Percentiles rank a stretch among this genome's conserved stretches.
Conservation (phyloP, 2,888 invertebrate genomes). For the Sicus ferrugineus region DNA sequence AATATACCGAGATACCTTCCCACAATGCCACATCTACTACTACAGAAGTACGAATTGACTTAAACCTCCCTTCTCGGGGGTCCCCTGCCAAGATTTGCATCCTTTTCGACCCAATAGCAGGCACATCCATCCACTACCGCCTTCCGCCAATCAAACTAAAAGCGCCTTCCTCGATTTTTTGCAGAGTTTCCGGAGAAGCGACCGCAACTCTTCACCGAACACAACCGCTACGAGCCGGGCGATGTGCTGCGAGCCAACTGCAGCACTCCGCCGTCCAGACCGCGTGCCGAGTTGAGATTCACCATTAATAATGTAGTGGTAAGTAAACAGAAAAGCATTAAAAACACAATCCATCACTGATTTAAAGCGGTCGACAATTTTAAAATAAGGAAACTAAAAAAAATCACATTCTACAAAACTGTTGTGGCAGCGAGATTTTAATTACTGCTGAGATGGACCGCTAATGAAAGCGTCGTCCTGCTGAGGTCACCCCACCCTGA, state of each 20-base stretch:
- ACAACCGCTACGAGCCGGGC: constrained; percentile 77
- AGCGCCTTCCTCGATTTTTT: constrained; percentile 49
- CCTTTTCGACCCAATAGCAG: not conserved
- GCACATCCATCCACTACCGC: not conserved
- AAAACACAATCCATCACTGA: too few species aligned
- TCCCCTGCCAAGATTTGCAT: too few species aligned
- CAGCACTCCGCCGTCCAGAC: constrained; percentile 76
- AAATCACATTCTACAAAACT: not conserved
- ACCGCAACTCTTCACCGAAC: constrained; percentile 76
- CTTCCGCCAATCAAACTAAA: not conserved
- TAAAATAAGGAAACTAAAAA: not conserved
- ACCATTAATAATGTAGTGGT: constrained; percentile 80
- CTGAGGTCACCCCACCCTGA: not conserved
- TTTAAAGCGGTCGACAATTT: too few species aligned
- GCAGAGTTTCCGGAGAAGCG: constrained; percentile 75
- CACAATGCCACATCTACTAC: too few species aligned
- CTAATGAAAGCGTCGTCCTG: not conserved
- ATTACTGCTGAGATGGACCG: too few species aligned
- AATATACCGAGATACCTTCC: too few species aligned
- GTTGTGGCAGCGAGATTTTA: not conserved
- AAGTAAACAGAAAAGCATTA: constrained; percentile 63
- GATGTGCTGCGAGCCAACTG: constrained; percentile 81
- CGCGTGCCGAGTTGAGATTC: constrained; percentile 77
- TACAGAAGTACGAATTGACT: too few species aligned
- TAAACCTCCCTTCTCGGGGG: too few species aligned